These are phyloP conservation scores for Centruroides vittatus DNA, from an alignment of 1,140 invertebrate species.

Conservation along the genomic window DNA sequence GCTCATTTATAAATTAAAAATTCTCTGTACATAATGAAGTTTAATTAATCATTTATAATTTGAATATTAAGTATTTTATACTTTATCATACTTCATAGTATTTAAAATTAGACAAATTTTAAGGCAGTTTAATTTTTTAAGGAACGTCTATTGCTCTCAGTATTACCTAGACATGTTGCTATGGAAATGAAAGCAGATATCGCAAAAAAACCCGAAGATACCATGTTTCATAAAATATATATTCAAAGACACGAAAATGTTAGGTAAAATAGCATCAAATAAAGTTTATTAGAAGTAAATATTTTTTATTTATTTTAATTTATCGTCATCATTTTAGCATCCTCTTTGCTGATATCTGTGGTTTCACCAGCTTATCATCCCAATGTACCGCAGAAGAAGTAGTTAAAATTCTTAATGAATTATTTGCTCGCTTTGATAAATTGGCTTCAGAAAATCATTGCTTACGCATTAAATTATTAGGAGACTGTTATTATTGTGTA, in stretches of 20 bases:
- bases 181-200: conserved; percentile 94
- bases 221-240: conserved; percentile 91
- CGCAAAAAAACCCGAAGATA: conserved; percentile 60
- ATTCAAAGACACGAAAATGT: conserved; percentile 90
- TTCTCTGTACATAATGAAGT: no score
- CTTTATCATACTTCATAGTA: no score
- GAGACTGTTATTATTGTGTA: conserved; percentile 92
- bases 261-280: conserved; percentile 40
- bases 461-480: conserved; percentile 77
- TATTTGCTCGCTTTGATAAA: conserved; percentile 89
- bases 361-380: conserved; percentile 86
- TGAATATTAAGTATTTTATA: no score
- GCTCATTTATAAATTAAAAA: no score
- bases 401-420: conserved; percentile 82
- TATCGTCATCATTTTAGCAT: conserved; percentile 50
- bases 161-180: conserved; percentile 83
- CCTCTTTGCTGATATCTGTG: conserved; percentile 94
- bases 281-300: no score
- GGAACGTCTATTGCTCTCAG: conserved; percentile 73
- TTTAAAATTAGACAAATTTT: no score
- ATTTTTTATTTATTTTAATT: no score
- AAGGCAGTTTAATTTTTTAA: conserved; percentile 20
- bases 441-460: conserved; percentile 82
- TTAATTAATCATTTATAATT: no score
- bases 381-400: conserved; percentile 92